Percentiles rank a stretch among this genome's conserved stretches.
These are phyloP conservation scores for Ectropis crepuscularia DNA, from an alignment of 2,888 invertebrate genomes.

Conservation along the genomic window DNA sequence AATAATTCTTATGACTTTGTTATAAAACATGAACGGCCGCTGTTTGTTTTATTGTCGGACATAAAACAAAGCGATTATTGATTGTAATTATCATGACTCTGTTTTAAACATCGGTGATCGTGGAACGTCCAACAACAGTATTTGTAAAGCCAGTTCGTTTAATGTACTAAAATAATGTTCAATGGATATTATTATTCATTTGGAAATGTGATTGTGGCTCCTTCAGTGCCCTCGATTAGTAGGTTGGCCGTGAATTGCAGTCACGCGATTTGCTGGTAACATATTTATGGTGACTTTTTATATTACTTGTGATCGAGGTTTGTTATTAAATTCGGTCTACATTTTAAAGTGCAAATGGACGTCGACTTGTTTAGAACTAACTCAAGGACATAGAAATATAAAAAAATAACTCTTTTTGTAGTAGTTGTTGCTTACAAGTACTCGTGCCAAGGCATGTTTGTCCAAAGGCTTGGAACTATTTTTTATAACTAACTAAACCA, in stretches of 20 bases:
- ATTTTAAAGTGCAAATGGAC: not conserved
- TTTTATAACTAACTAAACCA: too few species aligned
- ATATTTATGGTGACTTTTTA: conserved; percentile 33
- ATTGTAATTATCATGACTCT: conserved; percentile 78
- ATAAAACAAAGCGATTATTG: conserved; percentile 61
- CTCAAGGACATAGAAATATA: too few species aligned
- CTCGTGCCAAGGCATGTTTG: too few species aligned
- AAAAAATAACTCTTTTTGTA: too few species aligned
- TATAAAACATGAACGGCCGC: conserved; percentile 15
- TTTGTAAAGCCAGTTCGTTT: too few species aligned
- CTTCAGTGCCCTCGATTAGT: too few species aligned
- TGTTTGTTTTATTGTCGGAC: conserved; percentile 29
- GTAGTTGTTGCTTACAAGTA: too few species aligned
- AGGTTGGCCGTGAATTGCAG: not conserved
- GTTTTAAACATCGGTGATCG: conserved; percentile 27
- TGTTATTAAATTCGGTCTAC: conserved; percentile 2
- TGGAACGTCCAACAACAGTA: not conserved
- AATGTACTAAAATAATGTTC: not conserved
- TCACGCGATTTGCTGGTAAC: conserved; percentile 31
- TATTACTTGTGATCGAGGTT: conserved; percentile 1
- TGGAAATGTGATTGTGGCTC: not conserved
- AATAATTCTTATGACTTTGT: not conserved
- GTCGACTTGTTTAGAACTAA: not conserved
- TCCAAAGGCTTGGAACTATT: too few species aligned
- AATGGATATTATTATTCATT: not conserved